These are phyloP conservation scores for Elaphurus davidianus DNA, from an alignment of 2,113 vertebrate species.

Conservation along the genomic window DNA sequence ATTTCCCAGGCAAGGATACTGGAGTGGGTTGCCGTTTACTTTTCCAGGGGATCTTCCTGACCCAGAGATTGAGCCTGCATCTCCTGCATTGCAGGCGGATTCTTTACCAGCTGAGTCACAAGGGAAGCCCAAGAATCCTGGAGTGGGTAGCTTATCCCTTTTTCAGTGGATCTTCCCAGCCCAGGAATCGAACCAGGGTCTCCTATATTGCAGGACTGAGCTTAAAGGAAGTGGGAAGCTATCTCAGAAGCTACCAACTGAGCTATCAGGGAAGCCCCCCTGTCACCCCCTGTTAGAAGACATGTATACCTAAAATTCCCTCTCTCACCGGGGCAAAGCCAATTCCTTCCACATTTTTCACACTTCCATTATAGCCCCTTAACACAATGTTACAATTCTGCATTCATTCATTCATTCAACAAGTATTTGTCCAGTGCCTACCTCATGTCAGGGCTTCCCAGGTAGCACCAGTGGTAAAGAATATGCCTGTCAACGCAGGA, in stretches of 20 bases:
- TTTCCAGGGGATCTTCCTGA: not conserved
- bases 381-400: not conserved
- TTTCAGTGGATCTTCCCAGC: not conserved
- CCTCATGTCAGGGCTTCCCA: not conserved
- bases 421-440: not conserved
- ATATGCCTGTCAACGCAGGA: not conserved
- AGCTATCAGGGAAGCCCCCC: not conserved
- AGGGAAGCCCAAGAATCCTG: not conserved
- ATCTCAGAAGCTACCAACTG: not conserved
- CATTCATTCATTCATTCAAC: not conserved
- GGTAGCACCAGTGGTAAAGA: not conserved
- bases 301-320: not conserved
- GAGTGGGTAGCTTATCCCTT: not conserved
- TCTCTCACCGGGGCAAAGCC: not conserved
- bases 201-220: not conserved
- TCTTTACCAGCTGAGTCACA: not conserved
- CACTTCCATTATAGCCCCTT: not conserved
- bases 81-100: not conserved
- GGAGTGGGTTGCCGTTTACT: not conserved
- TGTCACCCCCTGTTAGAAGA: not conserved
- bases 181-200: fast-evolving
- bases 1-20: not conserved
- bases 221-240: not conserved
- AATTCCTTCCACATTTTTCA: not conserved
- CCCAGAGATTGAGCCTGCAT: not conserved